A percentile compares a stretch with the other conserved stretches of the same genome.
phyloP scores from a whole-genome alignment of 1,140 invertebrate genomes.

The Frieseomelitta varia region DNA sequence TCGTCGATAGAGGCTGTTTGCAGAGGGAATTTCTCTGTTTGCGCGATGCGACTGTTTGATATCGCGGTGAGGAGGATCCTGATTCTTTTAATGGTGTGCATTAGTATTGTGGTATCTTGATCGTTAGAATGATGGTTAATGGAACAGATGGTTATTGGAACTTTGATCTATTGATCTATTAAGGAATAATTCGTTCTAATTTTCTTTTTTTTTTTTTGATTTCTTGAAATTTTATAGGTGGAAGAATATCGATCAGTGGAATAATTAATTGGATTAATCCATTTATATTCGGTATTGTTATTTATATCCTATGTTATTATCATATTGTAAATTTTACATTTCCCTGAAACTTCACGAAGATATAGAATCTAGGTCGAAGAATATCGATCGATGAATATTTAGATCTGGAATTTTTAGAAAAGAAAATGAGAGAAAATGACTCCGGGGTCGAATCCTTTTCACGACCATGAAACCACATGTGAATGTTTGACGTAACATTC shows the following conservation, averaged over 20 bases:
- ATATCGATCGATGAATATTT: neutral
- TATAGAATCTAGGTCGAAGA: neutral
- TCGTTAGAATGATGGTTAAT: neutral
- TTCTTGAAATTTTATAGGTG: no score
- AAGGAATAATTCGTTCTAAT: no score
- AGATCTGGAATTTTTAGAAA: no score
- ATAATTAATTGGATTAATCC: neutral
- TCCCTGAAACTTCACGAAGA: no score
- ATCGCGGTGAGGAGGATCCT: neutral
- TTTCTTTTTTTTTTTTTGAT: no score
- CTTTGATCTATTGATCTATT: no score
- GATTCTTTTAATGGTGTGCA: neutral
- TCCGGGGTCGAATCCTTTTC: neutral
- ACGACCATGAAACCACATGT: neutral
- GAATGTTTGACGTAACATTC: neutral
- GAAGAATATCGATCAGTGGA: neutral
- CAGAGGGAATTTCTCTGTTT: neutral
- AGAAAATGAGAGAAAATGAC: neutral
- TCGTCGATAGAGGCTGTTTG: neutral
- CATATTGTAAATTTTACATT: no score
- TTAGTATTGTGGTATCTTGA: neutral
- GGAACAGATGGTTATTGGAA: neutral
- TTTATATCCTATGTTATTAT: no score
- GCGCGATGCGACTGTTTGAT: neutral
- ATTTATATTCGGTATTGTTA: neutral